phyloP scores from a whole-genome alignment of 2,888 invertebrate species.

The Lordiphosa andalusiaca region DNA sequence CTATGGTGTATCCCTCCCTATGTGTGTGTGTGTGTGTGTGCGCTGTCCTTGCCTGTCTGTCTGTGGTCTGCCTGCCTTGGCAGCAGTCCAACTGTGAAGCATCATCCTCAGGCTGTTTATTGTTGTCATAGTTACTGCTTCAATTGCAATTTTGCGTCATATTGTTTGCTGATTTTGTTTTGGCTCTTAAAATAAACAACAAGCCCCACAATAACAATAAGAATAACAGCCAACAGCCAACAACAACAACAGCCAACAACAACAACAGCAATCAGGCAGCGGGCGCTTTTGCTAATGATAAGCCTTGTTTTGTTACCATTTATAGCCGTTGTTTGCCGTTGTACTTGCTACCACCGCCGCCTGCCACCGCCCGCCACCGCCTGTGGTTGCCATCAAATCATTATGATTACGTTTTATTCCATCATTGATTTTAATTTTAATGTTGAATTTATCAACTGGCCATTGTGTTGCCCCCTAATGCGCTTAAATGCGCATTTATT shows the following conservation, averaged over 20 bases:
- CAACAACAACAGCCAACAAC: constrained; percentile 23
- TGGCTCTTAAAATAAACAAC: constrained; percentile 53
- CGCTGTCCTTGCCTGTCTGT: constrained; percentile 22
- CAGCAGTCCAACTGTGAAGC: constrained; percentile 52
- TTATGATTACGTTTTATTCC: constrained; percentile 43
- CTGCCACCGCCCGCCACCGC: constrained; percentile 6
- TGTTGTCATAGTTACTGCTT: constrained; percentile 16
- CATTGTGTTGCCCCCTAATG: constrained; percentile 24
- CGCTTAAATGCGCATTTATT: constrained; percentile 41
- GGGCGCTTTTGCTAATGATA: constrained; percentile 63
- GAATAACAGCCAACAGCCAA: no score
- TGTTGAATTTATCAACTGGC: constrained; percentile 35
- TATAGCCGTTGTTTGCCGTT: constrained; percentile 7
- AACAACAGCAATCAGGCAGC: constrained; percentile 54
- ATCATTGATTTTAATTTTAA: constrained; percentile 61
- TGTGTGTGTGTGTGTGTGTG: not conserved
- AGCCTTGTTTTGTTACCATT: constrained; percentile 57
- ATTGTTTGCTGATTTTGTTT: constrained; percentile 65
- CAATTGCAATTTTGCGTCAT: constrained; percentile 59
- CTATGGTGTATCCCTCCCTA: not conserved
- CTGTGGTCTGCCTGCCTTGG: constrained; percentile 41
- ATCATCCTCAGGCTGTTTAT: constrained; percentile 33
- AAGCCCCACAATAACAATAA: constrained; percentile 14
- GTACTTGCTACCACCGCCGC: no score
- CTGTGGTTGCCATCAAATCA: constrained; percentile 51